Evolutionary conservation across 1,140 invertebrate genomes (phyloP), one percentile per base, ranked within the genome.

Genomic region (Temnothorax longispinosus): DNA sequence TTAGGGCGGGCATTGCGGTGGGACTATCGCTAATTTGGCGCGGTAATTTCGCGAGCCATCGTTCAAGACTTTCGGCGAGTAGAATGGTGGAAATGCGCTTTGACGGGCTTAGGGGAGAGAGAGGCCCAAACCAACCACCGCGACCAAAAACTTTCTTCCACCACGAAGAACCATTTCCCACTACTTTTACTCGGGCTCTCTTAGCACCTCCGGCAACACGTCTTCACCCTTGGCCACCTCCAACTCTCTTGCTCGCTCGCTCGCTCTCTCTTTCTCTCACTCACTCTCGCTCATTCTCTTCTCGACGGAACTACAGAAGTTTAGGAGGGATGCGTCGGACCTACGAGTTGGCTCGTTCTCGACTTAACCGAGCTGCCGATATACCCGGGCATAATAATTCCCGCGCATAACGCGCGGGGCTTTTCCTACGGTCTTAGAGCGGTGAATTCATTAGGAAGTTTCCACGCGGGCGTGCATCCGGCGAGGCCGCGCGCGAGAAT

Each of bases 391-490:
- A 72, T 90, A 90, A 90, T 88, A 88, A 90, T 90, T 86, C 71
- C 52, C 77, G 74, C 44, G 82, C 81, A 75, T 81, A 88, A 85
- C 78, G 78, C 78, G 74, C 87, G 5, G 65, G 54, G 54, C 44
- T 89, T 88, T 89, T 58, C 58, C 50, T 56, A n/a, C 69, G 85
- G 72, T 82, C 86, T 90, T 72, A 72, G n/a, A 77, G 87, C 85
- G 86, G 85, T 86, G 90, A 92, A 93, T 92, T 92, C 91, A 92
- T 93, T 91, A 91, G 86, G 86, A 93, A 93, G 89, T 92, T 93
- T 92, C 82, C 67, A 86, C 86, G 87, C 90, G 88, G 64, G 74
- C 85, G 84, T 76, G 88, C 78, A 91, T 87, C 82, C 89, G 82
- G 41, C 78, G 88, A 71, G 81, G 67, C 85, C 71, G 65, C 72